Evolutionary conservation across 2,113 vertebrate species (phyloP).

Genomic region (Zapornia atra): DNA sequence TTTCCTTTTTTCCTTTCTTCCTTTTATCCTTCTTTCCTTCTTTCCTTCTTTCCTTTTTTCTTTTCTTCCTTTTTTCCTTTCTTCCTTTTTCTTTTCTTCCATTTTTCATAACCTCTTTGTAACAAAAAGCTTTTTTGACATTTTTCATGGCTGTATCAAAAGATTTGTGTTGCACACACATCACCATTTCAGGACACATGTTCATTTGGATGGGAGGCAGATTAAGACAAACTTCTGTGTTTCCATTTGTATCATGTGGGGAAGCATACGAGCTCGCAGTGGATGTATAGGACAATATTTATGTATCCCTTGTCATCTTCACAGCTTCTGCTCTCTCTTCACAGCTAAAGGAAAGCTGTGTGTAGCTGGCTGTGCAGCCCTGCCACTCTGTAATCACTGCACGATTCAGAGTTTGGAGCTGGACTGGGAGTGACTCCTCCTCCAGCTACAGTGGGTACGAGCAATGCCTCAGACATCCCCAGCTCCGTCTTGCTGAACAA

Average conservation of each 20-base stretch:
- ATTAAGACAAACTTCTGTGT: background rate
- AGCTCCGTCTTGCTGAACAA: background rate
- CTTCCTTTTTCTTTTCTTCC: no score
- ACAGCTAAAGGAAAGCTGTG: background rate
- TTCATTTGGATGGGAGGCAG: background rate
- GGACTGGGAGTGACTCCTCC: background rate
- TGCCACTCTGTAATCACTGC: background rate
- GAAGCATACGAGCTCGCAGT: background rate
- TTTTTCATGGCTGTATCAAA: background rate
- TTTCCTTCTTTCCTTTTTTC: no score
- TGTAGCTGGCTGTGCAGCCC: background rate
- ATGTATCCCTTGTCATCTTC: background rate
- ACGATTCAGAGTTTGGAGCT: background rate
- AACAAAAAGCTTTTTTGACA: background rate
- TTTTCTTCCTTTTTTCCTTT: no score
- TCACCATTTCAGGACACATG: background rate
- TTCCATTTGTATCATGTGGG: background rate
- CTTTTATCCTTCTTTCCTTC: no score
- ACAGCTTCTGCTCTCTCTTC: background rate
- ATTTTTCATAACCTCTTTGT: background rate
- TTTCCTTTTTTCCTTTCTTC: no score
- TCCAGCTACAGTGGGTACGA: accelerated
- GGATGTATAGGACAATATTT: background rate
- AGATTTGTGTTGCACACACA: background rate
- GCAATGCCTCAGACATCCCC: background rate